Evolutionary conservation across 1,140 invertebrate genomes (phyloP), one percentile per base, ranked within the genome.

Genomic region (Panulirus ornatus): DNA sequence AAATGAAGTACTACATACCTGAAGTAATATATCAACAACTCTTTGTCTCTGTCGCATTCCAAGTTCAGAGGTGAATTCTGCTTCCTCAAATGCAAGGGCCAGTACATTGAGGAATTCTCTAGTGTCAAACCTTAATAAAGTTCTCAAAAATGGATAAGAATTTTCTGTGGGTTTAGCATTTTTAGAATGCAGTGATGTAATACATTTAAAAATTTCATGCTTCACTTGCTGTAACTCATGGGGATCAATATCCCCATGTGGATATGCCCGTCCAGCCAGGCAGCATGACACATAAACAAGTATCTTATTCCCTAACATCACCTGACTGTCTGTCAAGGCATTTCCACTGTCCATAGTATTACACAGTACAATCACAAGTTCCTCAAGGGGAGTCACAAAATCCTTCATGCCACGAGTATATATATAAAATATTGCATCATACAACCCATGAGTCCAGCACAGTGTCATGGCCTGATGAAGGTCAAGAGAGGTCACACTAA

Each of bases 261-360:
- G 98, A 95, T 98, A 99, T 1, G 96, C 96, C 87, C 97, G 95
- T 1, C 98, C 99, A 34, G 97, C 97, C 91, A 99, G 95, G 93
- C 98, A 99, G 93, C 98, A 98, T 84, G 98, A 98, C 63, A 97
- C 95, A 93, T 99, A 99, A 16, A 99, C 97, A 81, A 99, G 94
- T 84, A 99, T 94, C 92, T 98, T 97, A 93, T 98, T 98, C 27
- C 98, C 99, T 34, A 97, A 94, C 51, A 93, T 93, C 8, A 95
- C 93, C 83, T 93, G 93, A 85, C 93, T 92, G 88, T 93, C 92
- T 82, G 93, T 93, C 81, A 93, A 91, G 54, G 93, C 92, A 75
- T 91, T 91, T 42, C 92, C 93, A 92, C 73, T 75, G 36, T 90
- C 88, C 66, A 92, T 91, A 83, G 92, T 75, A 81, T 89, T 89